phyloP scores from a whole-genome alignment of 2,113 vertebrate species.

The Rhagologus leucostigma region DNA sequence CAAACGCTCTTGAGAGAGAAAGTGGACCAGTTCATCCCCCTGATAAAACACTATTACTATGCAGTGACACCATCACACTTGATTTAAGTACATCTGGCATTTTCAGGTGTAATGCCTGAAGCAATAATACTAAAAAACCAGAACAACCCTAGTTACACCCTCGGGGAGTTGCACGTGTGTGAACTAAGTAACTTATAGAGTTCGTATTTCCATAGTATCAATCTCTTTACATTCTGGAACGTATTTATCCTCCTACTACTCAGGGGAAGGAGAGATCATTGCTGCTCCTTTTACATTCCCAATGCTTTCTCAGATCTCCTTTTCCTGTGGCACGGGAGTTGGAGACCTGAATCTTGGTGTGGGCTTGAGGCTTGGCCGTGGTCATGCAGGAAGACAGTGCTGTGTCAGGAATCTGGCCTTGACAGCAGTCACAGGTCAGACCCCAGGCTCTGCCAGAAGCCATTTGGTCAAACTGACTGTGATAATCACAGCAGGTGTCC shows the following conservation, averaged over 20 bases:
- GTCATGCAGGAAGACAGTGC: neutral
- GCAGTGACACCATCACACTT: slow-evolving; percentile 26
- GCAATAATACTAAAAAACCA: slow-evolving; percentile 54
- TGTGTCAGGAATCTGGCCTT: neutral
- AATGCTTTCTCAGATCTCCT: neutral
- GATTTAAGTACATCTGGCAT: slow-evolving; percentile 64
- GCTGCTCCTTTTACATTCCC: neutral
- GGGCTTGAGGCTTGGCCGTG: fast-evolving
- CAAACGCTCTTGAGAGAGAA: neutral
- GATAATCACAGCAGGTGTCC: neutral
- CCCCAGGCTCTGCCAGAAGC: neutral
- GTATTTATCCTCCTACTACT: neutral
- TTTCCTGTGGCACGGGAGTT: neutral
- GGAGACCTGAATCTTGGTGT: neutral
- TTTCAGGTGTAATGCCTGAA: slow-evolving; percentile 69
- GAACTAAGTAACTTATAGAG: slow-evolving; percentile 56
- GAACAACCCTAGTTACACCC: slow-evolving; percentile 24
- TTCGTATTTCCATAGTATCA: slow-evolving; percentile 37
- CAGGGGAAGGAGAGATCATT: neutral
- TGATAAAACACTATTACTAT: slow-evolving; percentile 47
- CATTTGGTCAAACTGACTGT: neutral
- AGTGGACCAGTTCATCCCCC: slow-evolving; percentile 8
- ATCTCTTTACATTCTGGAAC: slow-evolving; percentile 27
- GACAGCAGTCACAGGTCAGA: neutral
- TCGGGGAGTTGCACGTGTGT: slow-evolving; percentile 30